Base-by-base conservation (phyloP, 2,888 invertebrate species). In the Apodemia zela region DNA sequence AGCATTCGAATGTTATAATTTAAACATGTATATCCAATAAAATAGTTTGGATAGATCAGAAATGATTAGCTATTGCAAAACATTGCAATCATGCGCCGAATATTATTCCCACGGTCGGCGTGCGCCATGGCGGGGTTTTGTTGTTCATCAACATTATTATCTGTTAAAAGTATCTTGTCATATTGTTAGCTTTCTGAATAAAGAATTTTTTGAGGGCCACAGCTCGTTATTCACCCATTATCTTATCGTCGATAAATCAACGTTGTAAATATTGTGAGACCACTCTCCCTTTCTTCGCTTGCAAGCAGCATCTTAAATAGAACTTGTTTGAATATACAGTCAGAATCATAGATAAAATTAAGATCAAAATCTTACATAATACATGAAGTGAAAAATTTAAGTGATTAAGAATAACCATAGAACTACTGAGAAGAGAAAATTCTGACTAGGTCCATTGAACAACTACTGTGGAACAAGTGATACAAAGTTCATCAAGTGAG, bases 101-200 rank as follows among this genome's bases (percentile, higher is more conserved):
- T 86, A 81, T 82, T 75, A 79, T 90, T 91, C 90, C 89, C 90
- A 90, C 90, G 90, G 81, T 83, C 82, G 72, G 80, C 79, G 79
- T 78, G 77, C 76, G 71, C 71, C 72, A 69, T 72, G 70, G 80
- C 75, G 77, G 77, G 75, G 71, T 79, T 81, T 81, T 84, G 87
- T 87, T 89, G 87, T 87, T 89, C 86, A 89, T 90, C 89, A 91
- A 86, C 84, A 86, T 87, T 84, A 87, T 87, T 89, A 90, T 90
- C 89, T 90, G 88, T 89, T 87, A 90, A 90, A 90, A 90, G 89
- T 88, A 90, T 89, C 89, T 81, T 86, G 86, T 89, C 89, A 90
- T 87, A 89, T 89, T 89, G 87, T 90, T 88, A 83, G 81, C 85
- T 87, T 89, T 89, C 86, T 85, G 87, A 85, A 85, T 81, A 86